Conservation (phyloP, 2,888 invertebrate genomes). For the Cerastis leucographa region DNA sequence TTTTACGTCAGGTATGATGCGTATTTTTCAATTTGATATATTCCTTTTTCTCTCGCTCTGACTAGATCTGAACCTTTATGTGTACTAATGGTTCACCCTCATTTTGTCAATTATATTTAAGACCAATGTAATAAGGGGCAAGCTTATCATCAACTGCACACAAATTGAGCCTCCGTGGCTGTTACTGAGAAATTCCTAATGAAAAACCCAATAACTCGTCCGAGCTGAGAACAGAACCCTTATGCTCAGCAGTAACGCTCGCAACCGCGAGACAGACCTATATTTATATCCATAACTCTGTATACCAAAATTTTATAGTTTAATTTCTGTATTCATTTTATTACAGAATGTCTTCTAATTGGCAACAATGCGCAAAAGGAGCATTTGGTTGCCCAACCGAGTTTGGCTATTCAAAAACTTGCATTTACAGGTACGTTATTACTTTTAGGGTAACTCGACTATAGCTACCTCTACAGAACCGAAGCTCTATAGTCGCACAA, state of each 20-base stretch:
- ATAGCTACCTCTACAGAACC: not conserved
- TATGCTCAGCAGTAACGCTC: not conserved
- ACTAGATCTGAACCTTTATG: too few species aligned
- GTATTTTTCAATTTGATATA: not conserved
- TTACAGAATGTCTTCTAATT: slow-evolving; percentile 40
- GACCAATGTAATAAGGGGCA: not conserved
- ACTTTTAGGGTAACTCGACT: accelerated
- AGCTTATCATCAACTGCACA: not conserved
- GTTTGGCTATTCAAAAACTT: slow-evolving; percentile 17
- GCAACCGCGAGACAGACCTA: not conserved
- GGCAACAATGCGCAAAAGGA: slow-evolving; percentile 5
- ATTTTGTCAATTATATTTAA: not conserved
- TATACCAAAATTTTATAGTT: not conserved
- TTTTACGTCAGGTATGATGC: slow-evolving; percentile 36
- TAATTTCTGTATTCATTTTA: not conserved
- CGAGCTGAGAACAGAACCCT: not conserved
- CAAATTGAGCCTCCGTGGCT: not conserved
- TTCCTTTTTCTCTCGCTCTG: not conserved
- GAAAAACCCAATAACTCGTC: not conserved
- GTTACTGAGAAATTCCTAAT: not conserved
- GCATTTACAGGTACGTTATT: slow-evolving; percentile 52
- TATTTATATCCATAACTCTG: too few species aligned
- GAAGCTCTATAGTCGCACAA: not conserved
- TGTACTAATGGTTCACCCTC: not conserved
- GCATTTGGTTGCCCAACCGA: slow-evolving; percentile 27